Evolutionary conservation across 2,888 invertebrate genomes (phyloP).

Genomic region (Dicycla oo): DNA sequence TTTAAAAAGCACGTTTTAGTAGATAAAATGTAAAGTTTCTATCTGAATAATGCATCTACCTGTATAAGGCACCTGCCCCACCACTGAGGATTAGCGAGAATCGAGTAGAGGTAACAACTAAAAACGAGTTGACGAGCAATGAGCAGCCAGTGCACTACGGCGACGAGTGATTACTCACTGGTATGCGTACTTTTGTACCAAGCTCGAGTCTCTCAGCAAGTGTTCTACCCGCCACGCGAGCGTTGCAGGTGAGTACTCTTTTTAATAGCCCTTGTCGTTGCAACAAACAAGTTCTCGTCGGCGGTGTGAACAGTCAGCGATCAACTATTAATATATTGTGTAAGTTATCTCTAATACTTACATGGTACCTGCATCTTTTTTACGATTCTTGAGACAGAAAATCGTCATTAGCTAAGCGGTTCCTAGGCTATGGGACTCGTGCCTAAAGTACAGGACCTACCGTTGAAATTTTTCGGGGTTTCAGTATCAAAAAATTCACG

Average conservation of each 20-base stretch:
- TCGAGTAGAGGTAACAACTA: not conserved
- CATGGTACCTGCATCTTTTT: not conserved
- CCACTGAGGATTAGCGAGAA: not conserved
- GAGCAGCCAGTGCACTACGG: not conserved
- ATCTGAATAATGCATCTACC: conserved; percentile 36
- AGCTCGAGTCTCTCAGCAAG: not conserved
- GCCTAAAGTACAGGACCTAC: conserved; percentile 10
- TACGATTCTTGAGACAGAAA: not conserved
- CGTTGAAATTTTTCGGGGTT: conserved; percentile 27
- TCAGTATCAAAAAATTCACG: conserved; percentile 36
- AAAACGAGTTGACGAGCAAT: too few relatives aligned
- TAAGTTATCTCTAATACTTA: too few relatives aligned
- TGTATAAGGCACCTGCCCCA: not conserved
- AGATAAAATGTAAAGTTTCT: conserved; percentile 40
- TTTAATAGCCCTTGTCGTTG: not conserved
- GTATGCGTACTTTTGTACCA: not conserved
- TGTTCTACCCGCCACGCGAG: not conserved
- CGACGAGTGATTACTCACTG: not conserved
- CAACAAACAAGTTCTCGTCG: not conserved
- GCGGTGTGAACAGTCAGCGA: not conserved
- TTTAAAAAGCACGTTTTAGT: conserved; percentile 39
- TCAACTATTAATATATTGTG: not conserved
- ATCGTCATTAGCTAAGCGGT: not conserved
- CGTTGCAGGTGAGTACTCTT: not conserved
- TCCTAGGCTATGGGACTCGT: too few relatives aligned